A percentile compares a stretch with the other conserved stretches of the same genome.
Evolutionary conservation across 2,888 invertebrate genomes (phyloP).

Genomic region (Automeris io): DNA sequence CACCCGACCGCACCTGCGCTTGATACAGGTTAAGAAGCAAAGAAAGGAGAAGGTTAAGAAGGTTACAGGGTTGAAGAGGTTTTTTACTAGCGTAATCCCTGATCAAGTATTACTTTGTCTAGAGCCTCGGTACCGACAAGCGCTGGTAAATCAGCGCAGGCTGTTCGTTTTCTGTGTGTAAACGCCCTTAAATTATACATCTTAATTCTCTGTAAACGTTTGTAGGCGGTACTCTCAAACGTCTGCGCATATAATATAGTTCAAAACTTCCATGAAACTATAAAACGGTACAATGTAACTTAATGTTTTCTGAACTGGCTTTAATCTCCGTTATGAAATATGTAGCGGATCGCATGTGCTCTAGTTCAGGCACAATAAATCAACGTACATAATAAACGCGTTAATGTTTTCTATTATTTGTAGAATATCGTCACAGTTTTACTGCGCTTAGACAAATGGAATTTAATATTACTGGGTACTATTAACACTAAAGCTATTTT

Average conservation of each 20-base stretch:
- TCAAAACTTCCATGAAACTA: not conserved
- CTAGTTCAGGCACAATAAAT: not conserved
- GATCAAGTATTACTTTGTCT: too few relatives aligned
- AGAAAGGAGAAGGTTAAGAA: too few relatives aligned
- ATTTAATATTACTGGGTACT: too few relatives aligned
- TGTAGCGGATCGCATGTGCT: not conserved
- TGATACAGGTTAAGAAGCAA: too few relatives aligned
- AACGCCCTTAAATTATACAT: not conserved
- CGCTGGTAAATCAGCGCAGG: too few relatives aligned
- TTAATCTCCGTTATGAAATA: not conserved
- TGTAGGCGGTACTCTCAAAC: not conserved
- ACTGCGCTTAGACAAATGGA: too few relatives aligned
- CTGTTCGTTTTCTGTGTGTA: too few relatives aligned
- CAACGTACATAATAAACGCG: not conserved
- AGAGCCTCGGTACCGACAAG: too few relatives aligned
- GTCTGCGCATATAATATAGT: not conserved
- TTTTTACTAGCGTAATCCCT: too few relatives aligned
- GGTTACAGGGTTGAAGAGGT: too few relatives aligned
- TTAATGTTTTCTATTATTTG: not conserved
- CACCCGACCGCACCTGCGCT: too few relatives aligned
- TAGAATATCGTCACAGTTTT: not conserved
- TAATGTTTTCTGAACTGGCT: not conserved
- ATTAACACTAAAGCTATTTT: too few relatives aligned
- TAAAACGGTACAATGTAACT: conserved; percentile 1
- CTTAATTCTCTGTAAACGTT: not conserved